Conservation (phyloP, 2,888 invertebrate genomes). For the Pyrrhosoma nymphula region DNA sequence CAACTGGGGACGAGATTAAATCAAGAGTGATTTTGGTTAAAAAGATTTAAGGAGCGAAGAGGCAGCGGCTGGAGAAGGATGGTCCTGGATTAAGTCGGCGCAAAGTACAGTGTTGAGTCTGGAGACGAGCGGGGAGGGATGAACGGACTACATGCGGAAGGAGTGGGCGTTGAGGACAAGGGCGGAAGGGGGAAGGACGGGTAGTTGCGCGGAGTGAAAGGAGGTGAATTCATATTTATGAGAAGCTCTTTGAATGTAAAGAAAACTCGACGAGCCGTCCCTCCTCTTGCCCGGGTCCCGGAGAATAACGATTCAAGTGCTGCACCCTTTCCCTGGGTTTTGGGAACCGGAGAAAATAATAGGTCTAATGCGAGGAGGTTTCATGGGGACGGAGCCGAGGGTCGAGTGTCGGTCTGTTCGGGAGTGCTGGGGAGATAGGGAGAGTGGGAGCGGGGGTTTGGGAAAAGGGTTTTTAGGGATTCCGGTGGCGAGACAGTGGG, state of each 20-base stretch:
- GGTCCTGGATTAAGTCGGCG: background rate
- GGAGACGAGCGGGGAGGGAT: no score
- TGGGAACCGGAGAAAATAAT: conserved; percentile 17
- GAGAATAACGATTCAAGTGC: background rate
- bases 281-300: background rate
- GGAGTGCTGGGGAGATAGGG: background rate
- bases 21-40: background rate
- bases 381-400: background rate
- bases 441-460: no score
- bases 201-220: background rate
- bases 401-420: background rate
- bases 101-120: no score
- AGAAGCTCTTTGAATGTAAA: conserved; percentile 18
- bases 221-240: conserved; percentile 43
- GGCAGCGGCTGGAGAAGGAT: background rate
- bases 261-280: background rate
- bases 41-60: background rate
- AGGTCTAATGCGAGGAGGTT: conserved; percentile 6
- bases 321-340: background rate
- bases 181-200: background rate
- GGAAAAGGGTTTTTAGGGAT: background rate
- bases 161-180: no score
- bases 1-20: background rate
- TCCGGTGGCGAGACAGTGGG: background rate
- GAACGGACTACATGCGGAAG: background rate